Evolutionary conservation across 2,797 vertebrate genomes (phyloP).

Genomic region (Spinus pinus): DNA sequence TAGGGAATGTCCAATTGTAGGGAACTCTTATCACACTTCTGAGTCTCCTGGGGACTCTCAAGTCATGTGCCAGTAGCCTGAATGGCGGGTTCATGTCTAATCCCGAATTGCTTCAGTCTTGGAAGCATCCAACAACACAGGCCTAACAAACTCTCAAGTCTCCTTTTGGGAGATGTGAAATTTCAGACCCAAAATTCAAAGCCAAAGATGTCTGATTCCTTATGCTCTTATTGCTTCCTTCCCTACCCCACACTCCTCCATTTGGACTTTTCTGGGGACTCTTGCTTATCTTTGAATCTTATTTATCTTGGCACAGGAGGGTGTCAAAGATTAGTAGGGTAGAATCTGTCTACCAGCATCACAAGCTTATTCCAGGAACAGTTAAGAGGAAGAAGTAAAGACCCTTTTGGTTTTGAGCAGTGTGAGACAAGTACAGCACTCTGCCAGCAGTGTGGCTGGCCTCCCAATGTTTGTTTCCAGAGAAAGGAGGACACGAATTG

Average conservation of each 20-base stretch:
- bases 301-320: neutral
- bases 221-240: accelerated
- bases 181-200: neutral
- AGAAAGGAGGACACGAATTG: neutral
- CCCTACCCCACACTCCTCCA: neutral
- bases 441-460: neutral
- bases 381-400: neutral
- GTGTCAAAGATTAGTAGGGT: neutral
- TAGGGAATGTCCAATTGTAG: neutral
- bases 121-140: neutral
- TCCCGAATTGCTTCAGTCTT: neutral
- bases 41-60: neutral
- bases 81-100: neutral
- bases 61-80: neutral
- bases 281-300: neutral
- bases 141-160: neutral
- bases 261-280: neutral
- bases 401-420: neutral
- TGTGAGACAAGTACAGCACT: neutral
- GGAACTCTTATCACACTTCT: neutral
- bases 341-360: neutral
- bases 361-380: neutral
- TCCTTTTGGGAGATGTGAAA: neutral
- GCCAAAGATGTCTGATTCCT: neutral
- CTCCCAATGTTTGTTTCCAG: neutral